Base-by-base conservation (phyloP, 1,140 invertebrate species). In the Cydia amplana region DNA sequence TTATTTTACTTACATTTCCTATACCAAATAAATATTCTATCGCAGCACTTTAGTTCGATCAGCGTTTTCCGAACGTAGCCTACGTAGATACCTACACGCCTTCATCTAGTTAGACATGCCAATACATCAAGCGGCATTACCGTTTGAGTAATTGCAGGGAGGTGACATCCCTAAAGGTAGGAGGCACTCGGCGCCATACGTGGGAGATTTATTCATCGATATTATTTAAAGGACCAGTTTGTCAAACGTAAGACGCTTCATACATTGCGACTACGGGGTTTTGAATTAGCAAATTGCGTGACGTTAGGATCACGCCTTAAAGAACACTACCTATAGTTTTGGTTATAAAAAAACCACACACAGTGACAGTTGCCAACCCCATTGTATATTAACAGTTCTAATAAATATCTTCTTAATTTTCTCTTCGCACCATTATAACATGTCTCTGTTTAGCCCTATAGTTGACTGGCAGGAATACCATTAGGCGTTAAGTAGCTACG, bases 61-160 rank as follows among this genome's bases (percentile, higher is more conserved):
- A 43, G 28, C 36, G 12, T 16, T 72, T 32, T 72, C 40, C 9
- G 16, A 36, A 14, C 28, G 65, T 32, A 10, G 36, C 12, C 18
- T 43, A 74, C 6, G 36, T 75, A 67, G 12, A n/a, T 67, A 75
- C 16, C 55, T 75, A 43, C 3, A 25, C 28, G 28, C 74, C 36
- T 75, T 78, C 70, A 79, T 81, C 78, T 67, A 72, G 73, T 78
- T 76, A 73, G 75, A 76, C 77, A 74, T 77, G 75, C 77, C 74
- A 77, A 81, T 81, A 78, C 76, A 81, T 81, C 80, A 79, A 75
- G 76, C 74, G 80, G 80, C 67, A 79, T 81, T 81, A 81, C 76
- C 73, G 80, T 76, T 76, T 81, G 80, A 81, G 75, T 79, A 81
- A 81, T 81, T 76, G 78, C 76, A 25, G 75, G 74, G 73, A 81